Conservation (phyloP, 2,797 vertebrate genomes). For the Botia almorhae region DNA sequence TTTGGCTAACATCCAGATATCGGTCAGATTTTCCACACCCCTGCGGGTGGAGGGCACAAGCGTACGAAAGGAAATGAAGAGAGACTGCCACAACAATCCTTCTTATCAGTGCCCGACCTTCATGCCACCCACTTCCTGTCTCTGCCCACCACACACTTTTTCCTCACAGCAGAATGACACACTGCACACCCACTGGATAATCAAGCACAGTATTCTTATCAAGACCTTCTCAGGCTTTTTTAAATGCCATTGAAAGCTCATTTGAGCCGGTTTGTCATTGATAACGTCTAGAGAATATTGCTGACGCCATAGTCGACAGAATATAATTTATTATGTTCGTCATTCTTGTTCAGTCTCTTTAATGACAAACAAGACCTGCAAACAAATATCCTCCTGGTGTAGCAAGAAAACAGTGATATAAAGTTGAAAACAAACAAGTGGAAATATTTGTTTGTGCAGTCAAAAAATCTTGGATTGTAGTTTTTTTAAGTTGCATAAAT, state of each 20-base stretch:
- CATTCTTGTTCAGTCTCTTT: too few species aligned
- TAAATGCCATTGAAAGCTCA: not conserved
- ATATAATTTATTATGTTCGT: too few species aligned
- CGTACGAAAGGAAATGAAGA: slow-evolving; percentile 65
- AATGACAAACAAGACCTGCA: too few species aligned
- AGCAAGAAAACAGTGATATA: too few species aligned
- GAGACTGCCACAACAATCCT: slow-evolving; percentile 51
- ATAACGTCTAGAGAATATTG: not conserved
- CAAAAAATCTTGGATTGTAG: not conserved
- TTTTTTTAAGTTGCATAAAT: too few species aligned
- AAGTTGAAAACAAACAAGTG: too few species aligned
- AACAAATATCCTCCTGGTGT: too few species aligned
- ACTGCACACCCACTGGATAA: slow-evolving; percentile 18
- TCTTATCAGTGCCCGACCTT: slow-evolving; percentile 64
- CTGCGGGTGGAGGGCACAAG: slow-evolving; percentile 47
- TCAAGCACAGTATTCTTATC: slow-evolving; percentile 12
- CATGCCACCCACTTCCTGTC: slow-evolving; percentile 46
- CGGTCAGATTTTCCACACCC: slow-evolving; percentile 68
- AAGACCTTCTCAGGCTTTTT: slow-evolving; percentile 9
- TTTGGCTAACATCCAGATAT: slow-evolving; percentile 40
- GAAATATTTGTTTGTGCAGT: not conserved
- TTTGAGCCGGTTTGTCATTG: not conserved
- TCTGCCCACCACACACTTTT: slow-evolving; percentile 23
- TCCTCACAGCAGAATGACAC: slow-evolving; percentile 9
- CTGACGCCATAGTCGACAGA: not conserved